Percentiles rank a stretch among this genome's conserved stretches.
Conservation (phyloP, 2,888 invertebrate genomes). For the Parthenolecanium corni region DNA sequence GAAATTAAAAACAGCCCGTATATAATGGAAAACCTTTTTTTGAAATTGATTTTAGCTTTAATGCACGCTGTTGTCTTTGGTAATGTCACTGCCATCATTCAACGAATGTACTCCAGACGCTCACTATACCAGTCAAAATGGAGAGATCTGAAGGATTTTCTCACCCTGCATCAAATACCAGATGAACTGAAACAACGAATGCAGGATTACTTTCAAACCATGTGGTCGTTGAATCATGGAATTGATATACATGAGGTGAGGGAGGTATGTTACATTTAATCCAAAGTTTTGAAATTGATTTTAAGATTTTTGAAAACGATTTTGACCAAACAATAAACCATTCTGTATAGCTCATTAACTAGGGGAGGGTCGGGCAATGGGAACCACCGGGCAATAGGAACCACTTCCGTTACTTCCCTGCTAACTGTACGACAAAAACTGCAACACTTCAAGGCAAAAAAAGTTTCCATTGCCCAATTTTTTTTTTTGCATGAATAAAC, state of each 20-base stretch:
- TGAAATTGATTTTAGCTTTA: conserved; percentile 60
- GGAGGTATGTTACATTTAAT: conserved; percentile 32
- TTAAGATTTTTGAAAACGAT: too few species aligned
- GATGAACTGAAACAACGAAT: conserved; percentile 88
- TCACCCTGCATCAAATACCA: conserved; percentile 86
- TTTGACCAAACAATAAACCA: too few species aligned
- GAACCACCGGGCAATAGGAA: too few species aligned
- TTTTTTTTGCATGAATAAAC: too few species aligned
- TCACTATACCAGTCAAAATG: conserved; percentile 91
- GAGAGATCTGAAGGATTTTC: conserved; percentile 89
- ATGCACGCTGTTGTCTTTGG: conserved; percentile 98
- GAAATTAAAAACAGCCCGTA: too few species aligned
- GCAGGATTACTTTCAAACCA: conserved; percentile 95
- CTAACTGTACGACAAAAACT: too few species aligned
- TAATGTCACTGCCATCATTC: conserved; percentile 94
- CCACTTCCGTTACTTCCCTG: too few species aligned
- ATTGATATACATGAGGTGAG: conserved; percentile 90
- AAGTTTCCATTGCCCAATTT: too few species aligned
- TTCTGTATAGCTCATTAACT: too few species aligned
- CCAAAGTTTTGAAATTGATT: neutral
- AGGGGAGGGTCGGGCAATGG: too few species aligned
- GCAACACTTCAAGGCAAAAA: too few species aligned
- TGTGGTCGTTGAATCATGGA: conserved; percentile 95
- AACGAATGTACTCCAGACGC: conserved; percentile 87
- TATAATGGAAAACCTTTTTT: too few species aligned